phyloP scores from a whole-genome alignment of 1,140 invertebrate genomes.

The Hylyphantes graminicola region DNA sequence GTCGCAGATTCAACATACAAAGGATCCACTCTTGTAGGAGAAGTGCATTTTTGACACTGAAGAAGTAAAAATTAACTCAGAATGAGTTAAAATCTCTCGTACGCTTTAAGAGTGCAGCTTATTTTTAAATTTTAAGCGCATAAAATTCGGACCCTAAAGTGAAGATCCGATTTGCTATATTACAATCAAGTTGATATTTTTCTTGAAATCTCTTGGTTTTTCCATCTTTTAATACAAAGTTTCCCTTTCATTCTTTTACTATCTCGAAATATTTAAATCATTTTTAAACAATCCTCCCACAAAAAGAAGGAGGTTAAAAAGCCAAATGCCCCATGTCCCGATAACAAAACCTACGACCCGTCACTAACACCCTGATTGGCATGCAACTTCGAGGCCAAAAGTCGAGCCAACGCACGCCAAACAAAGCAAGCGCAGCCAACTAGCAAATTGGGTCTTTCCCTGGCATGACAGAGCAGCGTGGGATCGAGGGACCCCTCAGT shows the following conservation, averaged over 20 bases:
- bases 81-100: no score
- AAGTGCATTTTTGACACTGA: no score
- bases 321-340: not conserved
- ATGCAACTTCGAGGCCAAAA: not conserved
- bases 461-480: conserved; percentile 36
- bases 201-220: no score
- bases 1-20: no score
- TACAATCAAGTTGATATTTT: no score
- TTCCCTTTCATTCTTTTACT: not conserved
- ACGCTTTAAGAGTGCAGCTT: no score
- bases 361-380: conserved; percentile 28
- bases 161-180: no score
- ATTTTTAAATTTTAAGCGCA: no score
- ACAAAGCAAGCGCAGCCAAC: conserved; percentile 43
- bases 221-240: no score
- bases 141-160: no score
- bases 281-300: not conserved
- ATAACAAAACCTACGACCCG: conserved; percentile 10
- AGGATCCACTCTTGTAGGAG: no score
- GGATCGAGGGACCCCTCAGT: conserved; percentile 9
- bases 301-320: not conserved
- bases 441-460: conserved; percentile 43
- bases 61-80: no score
- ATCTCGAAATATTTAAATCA: not conserved
- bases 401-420: conserved; percentile 22